Conservation (phyloP, 2,888 invertebrate species). For the Tillus elongatus region DNA sequence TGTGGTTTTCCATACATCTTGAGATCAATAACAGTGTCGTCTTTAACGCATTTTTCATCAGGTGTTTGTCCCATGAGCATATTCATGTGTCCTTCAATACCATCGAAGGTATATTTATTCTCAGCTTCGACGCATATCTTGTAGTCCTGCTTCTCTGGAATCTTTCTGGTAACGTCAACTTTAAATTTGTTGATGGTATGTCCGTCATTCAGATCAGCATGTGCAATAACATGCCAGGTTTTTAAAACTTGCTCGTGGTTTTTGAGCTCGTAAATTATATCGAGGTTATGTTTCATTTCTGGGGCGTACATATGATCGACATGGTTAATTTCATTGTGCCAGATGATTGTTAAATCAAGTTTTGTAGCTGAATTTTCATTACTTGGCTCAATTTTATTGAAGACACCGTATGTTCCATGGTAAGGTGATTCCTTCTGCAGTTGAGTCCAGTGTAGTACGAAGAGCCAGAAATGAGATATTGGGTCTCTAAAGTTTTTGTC, state of each 20-base stretch:
- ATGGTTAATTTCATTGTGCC: too few species aligned
- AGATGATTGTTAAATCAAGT: too few species aligned
- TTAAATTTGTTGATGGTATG: slow-evolving; percentile 30
- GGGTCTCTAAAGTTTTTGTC: too few species aligned
- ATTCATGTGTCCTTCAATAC: slow-evolving; percentile 29
- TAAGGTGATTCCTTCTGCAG: too few species aligned
- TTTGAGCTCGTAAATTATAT: slow-evolving; percentile 31
- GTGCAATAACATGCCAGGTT: slow-evolving; percentile 34
- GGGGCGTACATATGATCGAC: slow-evolving; percentile 20
- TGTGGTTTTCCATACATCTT: slow-evolving; percentile 32
- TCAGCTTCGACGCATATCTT: slow-evolving; percentile 38
- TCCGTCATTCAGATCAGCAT: slow-evolving; percentile 29
- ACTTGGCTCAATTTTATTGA: too few species aligned
- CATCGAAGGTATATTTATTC: slow-evolving; percentile 29
- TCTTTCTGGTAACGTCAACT: slow-evolving; percentile 29
- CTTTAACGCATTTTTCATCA: slow-evolving; percentile 32
- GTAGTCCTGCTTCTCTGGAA: slow-evolving; percentile 32
- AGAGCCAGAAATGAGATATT: too few species aligned
- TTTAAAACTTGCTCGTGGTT: slow-evolving; percentile 28
- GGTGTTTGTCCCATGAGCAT: slow-evolving; percentile 31
- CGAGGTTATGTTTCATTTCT: slow-evolving; percentile 24
- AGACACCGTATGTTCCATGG: too few species aligned
- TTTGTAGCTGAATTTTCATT: too few species aligned
- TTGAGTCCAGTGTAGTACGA: too few species aligned
- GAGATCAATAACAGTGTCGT: slow-evolving; percentile 31